Base-by-base conservation (phyloP, 2,888 invertebrate species). In the Antheraea assamensis region DNA sequence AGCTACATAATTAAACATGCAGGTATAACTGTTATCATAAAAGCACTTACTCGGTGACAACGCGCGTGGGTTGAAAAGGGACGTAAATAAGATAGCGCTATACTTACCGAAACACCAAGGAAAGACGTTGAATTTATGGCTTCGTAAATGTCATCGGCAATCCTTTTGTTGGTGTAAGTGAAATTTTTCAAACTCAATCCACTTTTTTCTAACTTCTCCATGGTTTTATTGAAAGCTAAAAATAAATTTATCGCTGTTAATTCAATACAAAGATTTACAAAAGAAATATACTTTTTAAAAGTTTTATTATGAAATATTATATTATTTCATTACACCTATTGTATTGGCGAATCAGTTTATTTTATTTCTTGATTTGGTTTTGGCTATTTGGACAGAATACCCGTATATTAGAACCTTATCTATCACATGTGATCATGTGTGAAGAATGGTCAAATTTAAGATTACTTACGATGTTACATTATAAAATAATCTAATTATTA, bases 41-140 rank as follows among this genome's bases (percentile, higher is more conserved):
- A 71, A 24, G 42, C 31, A 52, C 35, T 68, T 35, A 24, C 19
- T 68, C 73, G 68, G 55, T 55, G 24, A 71, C 52, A 70, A 70
- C 42, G 42, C 73, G 58, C 70, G 58, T 52, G 52, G 24, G 68
- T 17, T 42, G 30, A 30, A 73, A 58, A 70, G 70, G 27, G 42
- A 70, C 8, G 70, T 27, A 70, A 70, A 73, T 73, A 73, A 70
- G 42, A 70, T 47, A 21, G 55, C 21, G 27, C 30, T 76, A 75
- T 80, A 96, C 98, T 96, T 94, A 99, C 99, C 87, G 99, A 99
- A 78, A 99, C 98, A 78, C 99, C 99, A 73, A 98, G 96, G 92
- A 99, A 99, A 85, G 98, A 98, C 30, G 99, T 99, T n/a, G 98
- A 98, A 94, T 99, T 99, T 95, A 99, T 99, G 61, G 99, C 99